These are phyloP conservation scores for Ceratosolen fusciceps DNA, from an alignment of 1,140 invertebrate genomes.

Conservation along the genomic window DNA sequence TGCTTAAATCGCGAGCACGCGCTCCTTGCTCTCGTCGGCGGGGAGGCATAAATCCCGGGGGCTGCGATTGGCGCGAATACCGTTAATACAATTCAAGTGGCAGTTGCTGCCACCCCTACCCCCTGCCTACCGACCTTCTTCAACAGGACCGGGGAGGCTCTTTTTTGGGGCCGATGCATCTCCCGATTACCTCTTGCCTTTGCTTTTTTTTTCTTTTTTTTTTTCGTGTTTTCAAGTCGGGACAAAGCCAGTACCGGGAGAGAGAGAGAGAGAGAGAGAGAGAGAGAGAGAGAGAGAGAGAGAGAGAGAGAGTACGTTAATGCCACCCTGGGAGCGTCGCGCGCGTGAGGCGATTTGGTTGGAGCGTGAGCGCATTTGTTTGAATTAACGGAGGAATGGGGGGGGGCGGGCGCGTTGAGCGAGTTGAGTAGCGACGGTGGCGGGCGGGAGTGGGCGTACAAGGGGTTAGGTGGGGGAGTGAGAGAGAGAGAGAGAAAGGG, in stretches of 20 bases:
- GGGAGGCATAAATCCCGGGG: slow-evolving; percentile 39
- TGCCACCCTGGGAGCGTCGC: background rate
- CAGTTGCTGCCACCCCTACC: background rate
- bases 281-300: too few relatives aligned
- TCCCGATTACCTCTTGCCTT: slow-evolving; percentile 14
- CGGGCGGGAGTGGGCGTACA: background rate
- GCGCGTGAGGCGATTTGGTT: slow-evolving; percentile 23
- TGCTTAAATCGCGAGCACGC: slow-evolving; percentile 38
- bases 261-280: too few relatives aligned
- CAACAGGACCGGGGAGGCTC: slow-evolving; percentile 31
- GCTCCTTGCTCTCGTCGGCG: background rate
- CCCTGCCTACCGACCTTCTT: background rate
- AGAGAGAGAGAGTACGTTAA: slow-evolving; percentile 32
- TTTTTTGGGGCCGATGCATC: slow-evolving; percentile 21
- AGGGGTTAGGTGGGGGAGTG: too few relatives aligned
- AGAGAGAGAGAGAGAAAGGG: too few relatives aligned
- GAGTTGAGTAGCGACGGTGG: background rate
- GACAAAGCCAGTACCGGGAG: slow-evolving; percentile 21
- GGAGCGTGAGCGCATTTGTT: slow-evolving; percentile 37
- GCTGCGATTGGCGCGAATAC: slow-evolving; percentile 47
- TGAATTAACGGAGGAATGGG: slow-evolving; percentile 9
- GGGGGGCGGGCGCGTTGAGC: background rate
- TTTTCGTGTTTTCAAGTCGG: too few relatives aligned
- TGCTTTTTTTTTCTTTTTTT: slow-evolving; percentile 14
- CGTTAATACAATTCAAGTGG: slow-evolving; percentile 49